Base-by-base conservation (phyloP, 2,888 invertebrate species). In the Netelia inedita region DNA sequence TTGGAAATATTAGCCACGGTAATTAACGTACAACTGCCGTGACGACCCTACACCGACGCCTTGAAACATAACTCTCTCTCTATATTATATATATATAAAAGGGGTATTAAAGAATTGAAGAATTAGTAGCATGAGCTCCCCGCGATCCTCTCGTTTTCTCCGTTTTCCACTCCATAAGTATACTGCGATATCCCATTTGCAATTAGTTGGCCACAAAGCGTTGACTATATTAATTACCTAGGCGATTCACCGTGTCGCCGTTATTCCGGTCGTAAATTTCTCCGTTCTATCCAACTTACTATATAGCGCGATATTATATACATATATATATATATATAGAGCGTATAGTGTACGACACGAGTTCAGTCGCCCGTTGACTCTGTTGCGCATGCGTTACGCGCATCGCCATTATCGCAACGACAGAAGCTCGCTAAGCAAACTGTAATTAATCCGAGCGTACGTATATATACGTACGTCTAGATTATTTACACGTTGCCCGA, bases 241-340 rank as follows among this genome's bases (percentile, higher is more conserved):
- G 68, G 35, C 76, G 79, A 79, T 83, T 61, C 83, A 76, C 79
- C 83, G 80, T 76, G 66, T 75, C 80, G 79, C 41, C 69, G 69
- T 78, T 79, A 74, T 85, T 79, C 63, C 69, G 69, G 46, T 81
- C 79, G 63, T 85, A 79, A 82, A 78, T 85, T 75, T 82, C 76
- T 65, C 82, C 41, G 68, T 43, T 76, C 55, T 66, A 66, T 43
- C 16, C 66, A 43, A 43, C 43, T 66, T 43, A 19, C 46, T 21
- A 16, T 50, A 19, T 16, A 74, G n/a, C n/a, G 50, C 11, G 21
- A 19, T 46, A 74, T 61, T 11, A 16, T 10, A 57, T 57, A 55
- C 63, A 35, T 46, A 46, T 46, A 46, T 46, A 6, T 46, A 46
- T 46, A 46, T 46, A 46, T 46, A 46, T 11, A 46, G 0, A 46